phyloP scores from a whole-genome alignment of 2,797 vertebrate genomes.

The Morelia viridis region DNA sequence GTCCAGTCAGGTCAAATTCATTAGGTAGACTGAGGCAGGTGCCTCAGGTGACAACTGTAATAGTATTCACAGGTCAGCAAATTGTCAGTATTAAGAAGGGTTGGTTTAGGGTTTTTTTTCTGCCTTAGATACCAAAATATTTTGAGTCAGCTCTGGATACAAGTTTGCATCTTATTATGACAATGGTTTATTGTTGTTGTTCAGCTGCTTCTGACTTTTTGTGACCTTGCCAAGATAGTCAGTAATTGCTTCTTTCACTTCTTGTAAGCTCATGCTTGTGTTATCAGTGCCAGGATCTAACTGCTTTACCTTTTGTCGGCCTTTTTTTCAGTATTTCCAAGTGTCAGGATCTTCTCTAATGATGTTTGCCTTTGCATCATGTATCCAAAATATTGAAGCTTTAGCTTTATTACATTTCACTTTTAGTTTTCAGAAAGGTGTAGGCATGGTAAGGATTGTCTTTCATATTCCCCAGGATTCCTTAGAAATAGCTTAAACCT shows the following conservation, averaged over 20 bases:
- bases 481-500: constrained; percentile 32
- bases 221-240: not conserved
- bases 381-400: not conserved
- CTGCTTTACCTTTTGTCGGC: not conserved
- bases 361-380: not conserved
- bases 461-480: accelerated
- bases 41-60: not conserved
- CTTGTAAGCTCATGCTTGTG: not conserved
- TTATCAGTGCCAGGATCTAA: not conserved
- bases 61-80: not conserved
- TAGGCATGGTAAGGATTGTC: not conserved
- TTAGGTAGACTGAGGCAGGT: not conserved
- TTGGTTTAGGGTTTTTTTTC: not conserved
- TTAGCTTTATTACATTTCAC: not conserved
- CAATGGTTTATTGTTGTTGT: no score
- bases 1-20: not conserved
- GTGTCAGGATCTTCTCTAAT: not conserved
- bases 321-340: not conserved
- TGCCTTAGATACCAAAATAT: not conserved
- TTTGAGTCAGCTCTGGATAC: not conserved
- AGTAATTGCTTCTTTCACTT: not conserved
- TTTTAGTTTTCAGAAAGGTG: not conserved
- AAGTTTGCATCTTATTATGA: not conserved
- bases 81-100: not conserved
- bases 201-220: no score